Evolutionary conservation across 2,888 invertebrate species (phyloP).

Genomic region (Monochamus alternatus): DNA sequence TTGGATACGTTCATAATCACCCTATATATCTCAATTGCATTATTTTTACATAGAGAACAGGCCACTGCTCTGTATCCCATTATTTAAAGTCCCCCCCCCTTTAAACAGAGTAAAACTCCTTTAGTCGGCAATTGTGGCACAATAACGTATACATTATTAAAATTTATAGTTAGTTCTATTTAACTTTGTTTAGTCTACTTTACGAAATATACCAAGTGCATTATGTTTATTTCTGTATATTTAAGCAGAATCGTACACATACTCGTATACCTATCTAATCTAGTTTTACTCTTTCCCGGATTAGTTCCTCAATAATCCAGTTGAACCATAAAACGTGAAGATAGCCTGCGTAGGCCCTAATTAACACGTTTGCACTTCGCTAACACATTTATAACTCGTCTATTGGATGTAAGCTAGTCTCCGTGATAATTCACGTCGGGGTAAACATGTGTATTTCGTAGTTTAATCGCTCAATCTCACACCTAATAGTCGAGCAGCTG

Average conservation of each 20-base stretch:
- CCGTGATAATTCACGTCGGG: constrained; percentile 64
- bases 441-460: constrained; percentile 64
- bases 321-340: constrained; percentile 36
- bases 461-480: constrained; percentile 64
- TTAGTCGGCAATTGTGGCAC: too few species aligned
- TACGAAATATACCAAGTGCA: too few species aligned
- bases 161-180: too few species aligned
- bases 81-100: too few species aligned
- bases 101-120: too few species aligned
- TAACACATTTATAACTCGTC: constrained; percentile 62
- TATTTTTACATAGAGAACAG: too few species aligned
- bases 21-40: too few species aligned
- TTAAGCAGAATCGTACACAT: too few species aligned
- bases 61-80: too few species aligned
- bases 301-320: constrained; percentile 27
- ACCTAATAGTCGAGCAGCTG: constrained; percentile 44
- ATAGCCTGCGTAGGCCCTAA: constrained; percentile 59
- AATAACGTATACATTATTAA: constrained; percentile 16
- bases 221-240: too few species aligned
- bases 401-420: constrained; percentile 62
- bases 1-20: too few species aligned
- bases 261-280: constrained; percentile 21
- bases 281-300: constrained; percentile 25
- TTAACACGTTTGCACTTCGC: constrained; percentile 63
- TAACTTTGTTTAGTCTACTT: not conserved